phyloP scores from a whole-genome alignment of 2,888 invertebrate genomes.

The Ptychoptera contaminata region DNA sequence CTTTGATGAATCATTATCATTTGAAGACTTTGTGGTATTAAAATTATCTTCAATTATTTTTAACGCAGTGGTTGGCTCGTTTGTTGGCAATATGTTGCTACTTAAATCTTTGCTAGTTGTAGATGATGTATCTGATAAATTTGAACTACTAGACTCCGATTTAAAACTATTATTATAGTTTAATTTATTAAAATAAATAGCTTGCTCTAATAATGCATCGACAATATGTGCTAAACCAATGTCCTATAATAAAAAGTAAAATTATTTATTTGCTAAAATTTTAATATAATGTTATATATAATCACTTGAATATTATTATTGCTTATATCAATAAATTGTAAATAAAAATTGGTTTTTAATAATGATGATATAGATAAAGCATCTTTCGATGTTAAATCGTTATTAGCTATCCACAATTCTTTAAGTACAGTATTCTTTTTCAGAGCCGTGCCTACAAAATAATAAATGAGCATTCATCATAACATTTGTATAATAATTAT shows the following conservation, averaged over 20 bases:
- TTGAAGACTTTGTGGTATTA: too few relatives aligned
- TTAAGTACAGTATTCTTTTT: constrained; percentile 59
- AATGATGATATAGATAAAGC: constrained; percentile 63
- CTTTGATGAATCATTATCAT: background rate
- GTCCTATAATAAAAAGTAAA: constrained; percentile 25
- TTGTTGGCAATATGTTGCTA: too few relatives aligned
- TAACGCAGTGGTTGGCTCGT: too few relatives aligned
- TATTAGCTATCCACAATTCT: constrained; percentile 73
- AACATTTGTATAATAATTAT: background rate
- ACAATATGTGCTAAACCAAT: constrained; percentile 53
- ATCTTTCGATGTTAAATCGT: constrained; percentile 55
- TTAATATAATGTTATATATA: constrained; percentile 4
- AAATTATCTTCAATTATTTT: too few relatives aligned
- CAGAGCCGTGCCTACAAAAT: constrained; percentile 52
- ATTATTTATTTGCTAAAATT: constrained; percentile 4
- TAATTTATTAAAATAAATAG: constrained; percentile 20
- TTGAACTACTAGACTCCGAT: too few relatives aligned
- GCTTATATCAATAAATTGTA: constrained; percentile 71
- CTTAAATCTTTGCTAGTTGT: too few relatives aligned
- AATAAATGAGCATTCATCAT: background rate
- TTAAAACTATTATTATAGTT: background rate
- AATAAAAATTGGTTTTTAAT: constrained; percentile 52
- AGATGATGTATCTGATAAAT: too few relatives aligned
- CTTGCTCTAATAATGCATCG: constrained; percentile 56
- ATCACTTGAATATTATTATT: constrained; percentile 42